Percentiles rank a stretch among this genome's conserved stretches.
Evolutionary conservation across 37 sponge, comb jelly and placozoan genomes (phyloP).

Genomic region (Chondrosia reniformis): DNA sequence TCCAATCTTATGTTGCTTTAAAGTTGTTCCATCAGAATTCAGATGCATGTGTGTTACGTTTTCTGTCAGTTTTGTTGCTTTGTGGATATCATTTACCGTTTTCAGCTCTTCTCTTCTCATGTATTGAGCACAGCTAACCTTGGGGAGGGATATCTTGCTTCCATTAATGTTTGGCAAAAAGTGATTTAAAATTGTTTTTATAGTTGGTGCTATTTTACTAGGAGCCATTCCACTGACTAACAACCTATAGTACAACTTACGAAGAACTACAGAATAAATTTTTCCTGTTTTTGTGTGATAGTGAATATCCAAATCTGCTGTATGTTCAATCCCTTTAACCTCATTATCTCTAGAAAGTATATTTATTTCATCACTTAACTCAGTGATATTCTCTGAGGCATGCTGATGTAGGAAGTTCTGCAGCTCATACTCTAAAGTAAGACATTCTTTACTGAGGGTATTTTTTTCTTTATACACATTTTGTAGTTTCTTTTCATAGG

Average conservation of each 20-base stretch:
- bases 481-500: no score
- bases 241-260: constrained; percentile 25
- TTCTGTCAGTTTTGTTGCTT: constrained; percentile 22
- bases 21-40: constrained; percentile 50
- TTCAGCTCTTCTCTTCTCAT: constrained; percentile 30
- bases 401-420: no score
- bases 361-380: no score
- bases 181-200: constrained; percentile 1
- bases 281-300: constrained; percentile 8
- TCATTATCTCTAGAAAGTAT: no score
- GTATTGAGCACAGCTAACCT: constrained; percentile 5
- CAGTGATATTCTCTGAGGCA: no score
- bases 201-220: not conserved
- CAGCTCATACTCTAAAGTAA: no score
- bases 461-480: no score
- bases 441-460: no score
- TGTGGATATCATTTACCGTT: constrained; percentile 31
- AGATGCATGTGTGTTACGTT: constrained; percentile 5
- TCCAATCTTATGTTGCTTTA: constrained; percentile 27
- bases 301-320: no score
- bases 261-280: not conserved
- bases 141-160: constrained; percentile 8
- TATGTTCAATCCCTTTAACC: no score
- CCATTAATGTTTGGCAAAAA: constrained; percentile 15
- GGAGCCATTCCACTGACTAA: constrained; percentile 8